Percentiles rank a stretch among this genome's conserved stretches.
Conservation (phyloP, 2,113 vertebrate species). For the Cebidichthys violaceus region DNA sequence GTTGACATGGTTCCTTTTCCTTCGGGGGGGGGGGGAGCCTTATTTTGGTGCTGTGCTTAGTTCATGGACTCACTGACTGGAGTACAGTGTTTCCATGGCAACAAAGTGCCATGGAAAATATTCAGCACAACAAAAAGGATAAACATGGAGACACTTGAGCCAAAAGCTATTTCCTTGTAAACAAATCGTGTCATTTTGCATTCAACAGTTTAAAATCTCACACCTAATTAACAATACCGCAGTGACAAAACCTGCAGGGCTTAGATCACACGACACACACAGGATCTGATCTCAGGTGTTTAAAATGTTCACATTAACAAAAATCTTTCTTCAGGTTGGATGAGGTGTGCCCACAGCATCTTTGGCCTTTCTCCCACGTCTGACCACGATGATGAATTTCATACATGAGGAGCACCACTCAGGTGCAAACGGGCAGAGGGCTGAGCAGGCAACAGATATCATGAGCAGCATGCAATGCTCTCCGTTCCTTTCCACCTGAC, state of each 20-base stretch:
- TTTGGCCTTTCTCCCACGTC: slow-evolving; percentile 50
- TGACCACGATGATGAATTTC: slow-evolving; percentile 53
- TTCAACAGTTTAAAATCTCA: slow-evolving; percentile 23
- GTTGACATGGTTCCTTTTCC: slow-evolving; percentile 30
- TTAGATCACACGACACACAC: slow-evolving; percentile 27
- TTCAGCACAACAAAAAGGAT: slow-evolving; percentile 60
- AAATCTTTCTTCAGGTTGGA: slow-evolving; percentile 69
- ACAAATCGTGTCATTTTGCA: slow-evolving; percentile 40
- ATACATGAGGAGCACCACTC: slow-evolving; percentile 45
- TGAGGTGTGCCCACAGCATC: slow-evolving; percentile 58
- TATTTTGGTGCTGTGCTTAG: slow-evolving; percentile 69
- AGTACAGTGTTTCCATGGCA: slow-evolving; percentile 79
- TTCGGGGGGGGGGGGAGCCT: slow-evolving; percentile 33
- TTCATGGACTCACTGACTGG: slow-evolving; percentile 70
- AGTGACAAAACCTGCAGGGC: slow-evolving; percentile 22
- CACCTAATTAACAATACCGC: slow-evolving; percentile 22
- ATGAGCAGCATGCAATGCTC: slow-evolving; percentile 71
- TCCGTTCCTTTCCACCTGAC: slow-evolving; percentile 85
- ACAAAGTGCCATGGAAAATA: slow-evolving; percentile 75
- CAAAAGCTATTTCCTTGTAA: slow-evolving; percentile 59
- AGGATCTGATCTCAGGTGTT: slow-evolving; percentile 25
- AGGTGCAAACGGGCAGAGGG: slow-evolving; percentile 50
- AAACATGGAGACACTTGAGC: slow-evolving; percentile 45
- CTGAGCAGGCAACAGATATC: slow-evolving; percentile 70
- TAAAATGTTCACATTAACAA: slow-evolving; percentile 54